Evolutionary conservation across 1,140 invertebrate genomes (phyloP), one percentile per base, ranked within the genome.

Genomic region (Ips nitidus): DNA sequence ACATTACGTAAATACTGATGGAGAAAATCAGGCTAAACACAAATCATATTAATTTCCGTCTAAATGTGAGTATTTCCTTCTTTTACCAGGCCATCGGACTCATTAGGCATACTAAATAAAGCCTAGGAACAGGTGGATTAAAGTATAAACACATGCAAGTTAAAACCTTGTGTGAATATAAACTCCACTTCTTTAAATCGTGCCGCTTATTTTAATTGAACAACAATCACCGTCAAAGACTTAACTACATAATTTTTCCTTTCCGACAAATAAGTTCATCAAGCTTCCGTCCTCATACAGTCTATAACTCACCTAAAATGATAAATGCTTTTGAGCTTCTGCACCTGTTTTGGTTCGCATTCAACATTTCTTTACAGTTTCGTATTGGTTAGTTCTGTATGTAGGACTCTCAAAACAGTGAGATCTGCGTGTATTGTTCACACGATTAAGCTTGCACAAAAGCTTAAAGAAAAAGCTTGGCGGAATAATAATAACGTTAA

Each of bases 401-500:
- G 45, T 22, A 50, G 7, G 6, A 22, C 45, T 50, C 7, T 50
- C 7, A 50, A 22, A 50, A 56, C 7, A 38, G 47, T 66, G 6
- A 53, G 52, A 66, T 66, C 57, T 56, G 39, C 63, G 45, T 66
- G 43, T 56, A 57, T 66, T 66, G 45, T 57, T 38, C 63, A 57
- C 8, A 56, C 63, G 63, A 66, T 66, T 57, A n/a, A 55, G 45
- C 63, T 45, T 43, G 39, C 6, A 66, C 61, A 63, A 63, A 52
- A 52, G 37, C n/a, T 39, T 39, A n/a, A 36, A 61, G 37, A n/a
- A n/a, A 22, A 41, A 61, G 37, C 43, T 0, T 2, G 45, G 6
- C 38, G 57, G 40, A 6, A 42, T 60, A 66, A 66, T 47, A 57
- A 66, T 56, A 66, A 66, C 63, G 38, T 66, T 66, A 66, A 66